Percentiles rank a stretch among this genome's conserved stretches.
Conservation (phyloP, 1,140 invertebrate species). For the Cyphomyrmex costatus region DNA sequence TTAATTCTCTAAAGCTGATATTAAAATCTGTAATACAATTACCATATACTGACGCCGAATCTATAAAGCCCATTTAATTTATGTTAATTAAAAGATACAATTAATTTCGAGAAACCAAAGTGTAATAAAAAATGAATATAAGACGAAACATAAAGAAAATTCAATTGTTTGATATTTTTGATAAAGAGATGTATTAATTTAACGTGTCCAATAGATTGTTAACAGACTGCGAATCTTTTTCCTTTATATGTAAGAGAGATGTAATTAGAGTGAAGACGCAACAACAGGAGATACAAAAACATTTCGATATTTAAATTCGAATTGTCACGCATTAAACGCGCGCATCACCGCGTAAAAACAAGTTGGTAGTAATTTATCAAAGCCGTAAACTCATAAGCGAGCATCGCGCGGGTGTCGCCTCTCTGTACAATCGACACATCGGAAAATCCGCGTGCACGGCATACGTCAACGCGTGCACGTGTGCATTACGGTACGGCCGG, state of each 20-base stretch:
- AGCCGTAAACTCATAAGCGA: constrained; percentile 55
- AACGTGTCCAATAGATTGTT: no score
- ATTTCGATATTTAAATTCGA: not conserved
- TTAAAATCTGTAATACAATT: no score
- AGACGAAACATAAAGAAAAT: no score
- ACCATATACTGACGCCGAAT: no score
- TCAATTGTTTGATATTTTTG: no score
- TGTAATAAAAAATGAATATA: no score
- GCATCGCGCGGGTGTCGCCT: constrained; percentile 7
- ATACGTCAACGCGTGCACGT: constrained; percentile 35
- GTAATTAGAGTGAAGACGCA: not conserved
- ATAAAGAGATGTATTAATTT: no score
- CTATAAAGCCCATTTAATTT: no score
- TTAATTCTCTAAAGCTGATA: no score
- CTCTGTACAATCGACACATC: constrained; percentile 49
- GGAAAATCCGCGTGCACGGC: constrained; percentile 49
- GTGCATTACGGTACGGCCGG: not conserved
- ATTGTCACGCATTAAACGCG: constrained; percentile 11
- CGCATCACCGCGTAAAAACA: constrained; percentile 34
- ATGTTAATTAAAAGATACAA: no score
- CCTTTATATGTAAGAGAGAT: not conserved
- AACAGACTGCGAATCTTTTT: not conserved
- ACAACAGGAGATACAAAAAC: no score
- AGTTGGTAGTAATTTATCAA: constrained; percentile 44
- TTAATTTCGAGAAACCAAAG: no score